Percentiles rank a stretch among this genome's conserved stretches.
These are phyloP conservation scores for Microcaecilia unicolor DNA, from an alignment of 2,797 vertebrate species.

Conservation along the genomic window DNA sequence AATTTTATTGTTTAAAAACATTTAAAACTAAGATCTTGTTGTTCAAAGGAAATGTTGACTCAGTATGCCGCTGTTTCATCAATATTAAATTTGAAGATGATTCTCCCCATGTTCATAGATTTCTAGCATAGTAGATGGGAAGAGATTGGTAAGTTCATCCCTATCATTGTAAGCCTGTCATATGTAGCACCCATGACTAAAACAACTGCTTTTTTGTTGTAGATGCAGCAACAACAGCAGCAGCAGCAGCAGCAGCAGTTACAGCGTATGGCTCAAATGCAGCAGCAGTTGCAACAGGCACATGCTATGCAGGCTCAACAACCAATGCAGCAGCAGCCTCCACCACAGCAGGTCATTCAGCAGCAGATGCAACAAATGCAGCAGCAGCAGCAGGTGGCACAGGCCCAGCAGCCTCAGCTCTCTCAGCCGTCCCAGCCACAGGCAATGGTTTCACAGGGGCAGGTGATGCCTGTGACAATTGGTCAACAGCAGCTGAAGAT, in stretches of 20 bases:
- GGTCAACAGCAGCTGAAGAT: slow-evolving; percentile 70
- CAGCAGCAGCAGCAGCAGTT: slow-evolving; percentile 59
- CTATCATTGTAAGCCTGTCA: no score
- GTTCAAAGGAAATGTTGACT: no score
- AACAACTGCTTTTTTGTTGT: slow-evolving; percentile 9
- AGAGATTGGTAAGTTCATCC: no score
- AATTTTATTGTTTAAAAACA: no score
- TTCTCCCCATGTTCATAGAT: no score
- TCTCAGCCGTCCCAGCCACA: slow-evolving; percentile 65
- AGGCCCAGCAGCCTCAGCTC: slow-evolving; percentile 62
- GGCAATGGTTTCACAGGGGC: slow-evolving; percentile 72
- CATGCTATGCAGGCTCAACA: slow-evolving; percentile 49
- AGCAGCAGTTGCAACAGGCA: slow-evolving; percentile 50
- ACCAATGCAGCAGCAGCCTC: slow-evolving; percentile 17
- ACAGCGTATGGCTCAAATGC: slow-evolving; percentile 48
- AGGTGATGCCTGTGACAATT: slow-evolving; percentile 63
- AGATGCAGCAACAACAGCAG: slow-evolving; percentile 64
- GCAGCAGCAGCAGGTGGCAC: slow-evolving; percentile 47
- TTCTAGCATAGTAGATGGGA: no score
- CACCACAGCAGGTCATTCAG: slow-evolving; percentile 47
- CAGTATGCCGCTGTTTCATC: no score
- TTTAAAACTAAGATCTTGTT: no score
- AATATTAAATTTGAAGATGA: no score
- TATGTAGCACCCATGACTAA: no score
- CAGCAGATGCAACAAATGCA: slow-evolving; percentile 53